A percentile compares a stretch with the other conserved stretches of the same genome.
These are phyloP conservation scores for Eilema sororculum DNA, from an alignment of 2,888 invertebrate genomes.

Conservation along the genomic window DNA sequence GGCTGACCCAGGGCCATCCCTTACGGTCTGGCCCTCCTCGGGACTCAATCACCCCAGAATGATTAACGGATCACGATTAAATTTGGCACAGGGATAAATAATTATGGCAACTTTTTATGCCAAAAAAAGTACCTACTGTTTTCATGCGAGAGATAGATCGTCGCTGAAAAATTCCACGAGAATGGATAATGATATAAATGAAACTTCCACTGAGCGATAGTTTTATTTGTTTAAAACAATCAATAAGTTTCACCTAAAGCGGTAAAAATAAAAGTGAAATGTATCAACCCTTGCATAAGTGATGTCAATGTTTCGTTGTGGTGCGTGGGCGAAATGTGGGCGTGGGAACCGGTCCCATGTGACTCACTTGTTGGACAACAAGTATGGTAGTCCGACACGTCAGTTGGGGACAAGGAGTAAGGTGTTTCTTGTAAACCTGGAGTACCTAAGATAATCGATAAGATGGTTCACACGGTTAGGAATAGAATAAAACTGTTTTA, in stretches of 20 bases:
- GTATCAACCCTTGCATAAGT: conserved; percentile 55
- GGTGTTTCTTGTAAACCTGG: conserved; percentile 23
- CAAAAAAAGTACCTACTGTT: no score
- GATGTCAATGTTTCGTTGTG: conserved; percentile 58
- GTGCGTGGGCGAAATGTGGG: conserved; percentile 71
- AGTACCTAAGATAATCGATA: not conserved
- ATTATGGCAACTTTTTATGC: no score
- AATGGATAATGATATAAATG: no score
- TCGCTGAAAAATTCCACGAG: no score
- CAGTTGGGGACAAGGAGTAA: conserved; percentile 52
- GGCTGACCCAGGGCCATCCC: no score
- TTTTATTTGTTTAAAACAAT: no score
- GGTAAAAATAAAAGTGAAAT: conserved; percentile 25
- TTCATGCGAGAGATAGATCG: no score
- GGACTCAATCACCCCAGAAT: no score
- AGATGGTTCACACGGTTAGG: not conserved
- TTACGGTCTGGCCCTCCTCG: no score
- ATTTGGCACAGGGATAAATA: no score
- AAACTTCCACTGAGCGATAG: no score
- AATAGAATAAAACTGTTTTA: not conserved
- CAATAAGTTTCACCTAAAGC: conserved; percentile 18
- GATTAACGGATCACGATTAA: no score
- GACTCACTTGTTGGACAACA: conserved; percentile 69
- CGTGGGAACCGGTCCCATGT: conserved; percentile 77
- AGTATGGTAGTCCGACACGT: conserved; percentile 63